Percentiles rank a stretch among this genome's conserved stretches.
Evolutionary conservation across 2,888 invertebrate species (phyloP).

Genomic region (Athrips mouffetella): DNA sequence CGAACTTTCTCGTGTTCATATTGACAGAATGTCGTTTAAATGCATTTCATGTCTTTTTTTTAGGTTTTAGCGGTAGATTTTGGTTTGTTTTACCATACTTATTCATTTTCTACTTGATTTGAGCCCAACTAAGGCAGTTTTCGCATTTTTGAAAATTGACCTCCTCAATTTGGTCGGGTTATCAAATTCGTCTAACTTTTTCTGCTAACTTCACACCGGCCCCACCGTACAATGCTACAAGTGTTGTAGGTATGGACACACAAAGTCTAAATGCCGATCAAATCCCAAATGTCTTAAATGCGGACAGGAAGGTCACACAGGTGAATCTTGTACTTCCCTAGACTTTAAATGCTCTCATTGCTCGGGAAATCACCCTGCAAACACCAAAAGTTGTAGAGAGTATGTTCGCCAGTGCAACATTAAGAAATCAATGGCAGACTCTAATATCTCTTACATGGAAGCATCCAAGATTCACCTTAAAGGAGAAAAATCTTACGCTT

Average conservation of each 20-base stretch:
- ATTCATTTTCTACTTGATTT: too few relatives aligned
- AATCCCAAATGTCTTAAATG: neutral
- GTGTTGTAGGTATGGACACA: neutral
- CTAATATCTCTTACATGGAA: neutral
- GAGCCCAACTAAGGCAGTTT: too few relatives aligned
- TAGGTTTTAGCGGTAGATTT: too few relatives aligned
- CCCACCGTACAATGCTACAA: too few relatives aligned
- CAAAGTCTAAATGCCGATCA: neutral
- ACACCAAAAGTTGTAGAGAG: neutral
- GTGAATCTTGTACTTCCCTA: neutral
- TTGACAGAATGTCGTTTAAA: too few relatives aligned
- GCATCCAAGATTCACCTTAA: neutral
- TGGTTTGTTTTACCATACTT: too few relatives aligned
- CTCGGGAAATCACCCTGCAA: neutral
- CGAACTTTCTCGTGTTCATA: too few relatives aligned
- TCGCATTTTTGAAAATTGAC: too few relatives aligned
- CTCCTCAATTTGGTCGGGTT: too few relatives aligned
- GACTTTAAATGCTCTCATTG: neutral
- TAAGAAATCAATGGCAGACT: neutral
- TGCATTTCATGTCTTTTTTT: too few relatives aligned
- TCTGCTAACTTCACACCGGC: too few relatives aligned
- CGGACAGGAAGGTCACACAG: neutral
- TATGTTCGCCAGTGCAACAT: neutral
- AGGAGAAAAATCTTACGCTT: neutral
- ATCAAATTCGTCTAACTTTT: too few relatives aligned